A percentile compares a stretch with the other conserved stretches of the same genome.
phyloP scores from a whole-genome alignment of 2,888 invertebrate species.

The Agriotes lineatus region DNA sequence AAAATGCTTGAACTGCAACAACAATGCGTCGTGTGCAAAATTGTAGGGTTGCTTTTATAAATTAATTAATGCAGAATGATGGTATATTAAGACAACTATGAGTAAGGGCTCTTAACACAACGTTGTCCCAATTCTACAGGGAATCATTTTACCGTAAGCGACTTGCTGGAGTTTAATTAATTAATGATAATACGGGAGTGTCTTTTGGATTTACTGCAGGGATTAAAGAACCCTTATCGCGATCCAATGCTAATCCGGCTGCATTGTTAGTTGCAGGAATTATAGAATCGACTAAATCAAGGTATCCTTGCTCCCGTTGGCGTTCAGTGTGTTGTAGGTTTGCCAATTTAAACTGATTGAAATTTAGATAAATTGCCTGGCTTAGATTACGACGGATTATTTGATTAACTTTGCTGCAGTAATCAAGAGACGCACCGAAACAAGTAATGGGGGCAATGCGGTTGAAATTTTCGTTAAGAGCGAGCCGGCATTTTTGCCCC shows the following conservation, averaged over 20 bases:
- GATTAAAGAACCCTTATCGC: conserved; percentile 57
- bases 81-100: too few species aligned
- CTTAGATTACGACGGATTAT: conserved; percentile 52
- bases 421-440: conserved; percentile 23
- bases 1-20: too few species aligned
- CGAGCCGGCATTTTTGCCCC: background rate
- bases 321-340: conserved; percentile 43
- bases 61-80: too few species aligned
- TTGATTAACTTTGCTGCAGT: conserved; percentile 41
- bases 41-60: too few species aligned
- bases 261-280: conserved; percentile 57
- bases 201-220: conserved; percentile 53
- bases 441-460: conserved; percentile 5
- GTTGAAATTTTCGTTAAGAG: conserved; percentile 8
- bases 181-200: conserved; percentile 50
- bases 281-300: conserved; percentile 53
- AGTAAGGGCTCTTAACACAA: too few species aligned
- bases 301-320: conserved; percentile 36
- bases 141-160: conserved; percentile 26
- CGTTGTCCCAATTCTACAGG: background rate
- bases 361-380: conserved; percentile 55
- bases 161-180: conserved; percentile 46
- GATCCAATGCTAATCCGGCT: conserved; percentile 56
- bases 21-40: too few species aligned
- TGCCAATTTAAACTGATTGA: conserved; percentile 56